phyloP scores from a whole-genome alignment of 2,888 invertebrate species.

The Parnassius orleans region DNA sequence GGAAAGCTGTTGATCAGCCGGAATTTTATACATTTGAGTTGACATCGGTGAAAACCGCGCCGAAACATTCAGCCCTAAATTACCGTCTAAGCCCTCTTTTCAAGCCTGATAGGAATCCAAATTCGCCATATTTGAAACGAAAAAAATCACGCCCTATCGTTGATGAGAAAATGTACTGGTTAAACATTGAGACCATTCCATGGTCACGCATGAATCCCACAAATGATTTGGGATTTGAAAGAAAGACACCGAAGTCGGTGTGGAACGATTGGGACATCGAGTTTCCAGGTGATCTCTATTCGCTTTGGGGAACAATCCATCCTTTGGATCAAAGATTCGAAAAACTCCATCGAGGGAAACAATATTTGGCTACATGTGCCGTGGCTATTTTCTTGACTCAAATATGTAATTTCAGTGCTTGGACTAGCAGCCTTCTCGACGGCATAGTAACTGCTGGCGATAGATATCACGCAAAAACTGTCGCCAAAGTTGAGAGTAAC shows the following conservation, averaged over 20 bases:
- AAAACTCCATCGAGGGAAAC: constrained; percentile 80
- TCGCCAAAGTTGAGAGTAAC: constrained; percentile 57
- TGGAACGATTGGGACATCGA: constrained; percentile 87
- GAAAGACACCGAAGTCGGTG: constrained; percentile 57
- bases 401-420: constrained; percentile 82
- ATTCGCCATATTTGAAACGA: constrained; percentile 58
- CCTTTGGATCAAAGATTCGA: constrained; percentile 81
- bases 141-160: constrained; percentile 52
- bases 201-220: constrained; percentile 63
- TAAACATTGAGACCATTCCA: constrained; percentile 62
- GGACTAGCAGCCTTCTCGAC: constrained; percentile 83
- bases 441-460: constrained; percentile 82
- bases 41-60: constrained; percentile 77
- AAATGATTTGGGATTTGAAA: constrained; percentile 62
- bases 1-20: constrained; percentile 46
- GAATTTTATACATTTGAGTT: constrained; percentile 81
- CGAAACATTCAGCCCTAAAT: constrained; percentile 65
- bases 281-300: constrained; percentile 84
- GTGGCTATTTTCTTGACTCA: constrained; percentile 81
- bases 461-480: constrained; percentile 77
- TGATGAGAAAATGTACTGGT: constrained; percentile 76
- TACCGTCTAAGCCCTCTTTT: constrained; percentile 70
- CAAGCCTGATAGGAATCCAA: constrained; percentile 63
- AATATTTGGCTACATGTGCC: constrained; percentile 82
- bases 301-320: constrained; percentile 84